Base-by-base conservation (phyloP, 92 coral and sea anemone genomes). In the Siderastrea siderea region DNA sequence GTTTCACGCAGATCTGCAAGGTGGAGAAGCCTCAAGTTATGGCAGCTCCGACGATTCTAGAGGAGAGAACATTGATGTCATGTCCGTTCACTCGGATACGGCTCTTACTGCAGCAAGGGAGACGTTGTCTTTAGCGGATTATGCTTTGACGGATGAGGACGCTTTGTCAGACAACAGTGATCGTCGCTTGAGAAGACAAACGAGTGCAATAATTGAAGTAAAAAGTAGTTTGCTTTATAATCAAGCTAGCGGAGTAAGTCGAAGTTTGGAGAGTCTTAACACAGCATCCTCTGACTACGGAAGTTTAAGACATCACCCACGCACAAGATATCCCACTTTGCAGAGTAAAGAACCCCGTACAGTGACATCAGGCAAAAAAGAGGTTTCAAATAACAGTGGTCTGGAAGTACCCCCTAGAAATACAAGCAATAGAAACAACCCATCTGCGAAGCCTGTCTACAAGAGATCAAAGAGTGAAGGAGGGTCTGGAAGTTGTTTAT, bases 1-100 rank as follows among this genome's bases (percentile, higher is more conserved):
- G 9, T 86, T 95, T 57, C 94, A 94, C 55, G 65, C 71, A 50
- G 98, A 95, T 47, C 77, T 96, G 9, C 94, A 84, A 6, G 91
- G 76, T 19, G 94, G 86, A 2, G 95, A 87, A 43, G n/a, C 65
- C 11, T 89, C 85, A 55, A 87, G 86, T 6, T 90, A 72, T 44
- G 89, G 84, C 55, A 81, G 90, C 52, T 90, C 88, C 47, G 90
- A 77, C 4, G 77, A 91, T 0, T 79, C 92, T 26, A 87, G 78
- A 59, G 55, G 87, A 16, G 88, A 91, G 3, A 78, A 58, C 80
- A 83, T 89, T 77, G 96, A 93, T 69, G 66, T 47, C 53, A 55
- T 84, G 62, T 50, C 83, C 60, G 14, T 74, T 16, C 83, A 84
- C 58, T 88, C 89, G 14, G 93, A 90, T 57, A 52, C 62, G 4